Base-by-base conservation (phyloP, 2,797 vertebrate species). In the Phylloscopus collybita region DNA sequence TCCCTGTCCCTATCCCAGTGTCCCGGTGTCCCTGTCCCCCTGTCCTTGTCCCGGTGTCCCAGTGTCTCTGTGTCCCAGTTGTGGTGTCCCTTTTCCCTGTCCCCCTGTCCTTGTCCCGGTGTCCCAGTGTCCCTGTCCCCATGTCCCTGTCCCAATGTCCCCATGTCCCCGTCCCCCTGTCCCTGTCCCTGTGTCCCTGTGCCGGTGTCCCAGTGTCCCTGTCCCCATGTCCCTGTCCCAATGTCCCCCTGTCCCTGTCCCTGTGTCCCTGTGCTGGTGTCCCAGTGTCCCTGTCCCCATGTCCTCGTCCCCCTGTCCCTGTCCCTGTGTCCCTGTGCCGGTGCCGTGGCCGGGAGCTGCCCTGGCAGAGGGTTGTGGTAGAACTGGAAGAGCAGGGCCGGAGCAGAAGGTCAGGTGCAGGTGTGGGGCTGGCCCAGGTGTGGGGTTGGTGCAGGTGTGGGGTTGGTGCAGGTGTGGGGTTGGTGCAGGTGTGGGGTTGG, bases 371-470 rank as follows among this genome's bases (percentile, higher is more conserved):
- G 36, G 53, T 50, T 60, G 91, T 57, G 92, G 92, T 38, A 88
- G 95, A 96, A 96, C 96, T 88, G 90, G 96, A 96, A 93, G 88
- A 93, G 90, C 93, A 88, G 86, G 96, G 90, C 91, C 30, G 0
- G 26, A 42, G 86, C 70, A 32, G 89, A 54, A 93, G 86, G 69
- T 88, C 76, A 30, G 88, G 86, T 2, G 27, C 69, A 92, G 93
- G 83, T 93, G 86, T 93, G 88, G 78, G 84, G 72, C 8, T 34
- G 88, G 86, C 2, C 25, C 69, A 92, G 93, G 83, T 93, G 86
- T 93, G 88, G 78, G 84, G 72, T 34, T 34, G 34, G 34, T 8
- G 7, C 34, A 34, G 34, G 34, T 34, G 34, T 34, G 34, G 34
- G 34, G 34, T 93, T 84, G 92, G 94, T 2, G 27, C 69, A 92